Conservation (phyloP, 2,888 invertebrate genomes). For the Aquatica leii region DNA sequence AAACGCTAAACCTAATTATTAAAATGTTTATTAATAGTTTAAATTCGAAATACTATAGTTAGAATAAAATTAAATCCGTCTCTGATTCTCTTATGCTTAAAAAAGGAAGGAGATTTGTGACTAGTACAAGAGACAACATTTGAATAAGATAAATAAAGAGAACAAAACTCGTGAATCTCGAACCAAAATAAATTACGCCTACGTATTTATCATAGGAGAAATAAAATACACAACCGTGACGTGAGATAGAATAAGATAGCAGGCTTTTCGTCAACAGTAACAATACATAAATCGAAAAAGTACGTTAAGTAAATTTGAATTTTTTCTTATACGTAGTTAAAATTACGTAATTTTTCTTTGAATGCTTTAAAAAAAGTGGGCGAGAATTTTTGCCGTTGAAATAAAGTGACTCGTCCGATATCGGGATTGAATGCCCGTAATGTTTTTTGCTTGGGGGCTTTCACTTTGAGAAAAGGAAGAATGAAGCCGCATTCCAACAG, state of each 20-base stretch:
- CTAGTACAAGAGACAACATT: constrained; percentile 13
- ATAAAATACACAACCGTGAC: no score
- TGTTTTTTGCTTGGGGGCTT: constrained; percentile 50
- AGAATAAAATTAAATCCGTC: constrained; percentile 16
- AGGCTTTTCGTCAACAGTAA: not conserved
- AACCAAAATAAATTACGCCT: constrained; percentile 17
- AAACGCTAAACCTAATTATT: no score
- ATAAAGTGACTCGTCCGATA: constrained; percentile 36
- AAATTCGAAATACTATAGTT: no score
- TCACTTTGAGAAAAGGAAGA: constrained; percentile 56
- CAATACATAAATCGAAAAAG: not conserved
- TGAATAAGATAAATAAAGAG: constrained; percentile 22
- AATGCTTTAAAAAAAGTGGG: constrained; percentile 3
- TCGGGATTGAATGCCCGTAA: constrained; percentile 44
- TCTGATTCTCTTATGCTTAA: constrained; percentile 31
- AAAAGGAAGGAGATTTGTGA: constrained; percentile 27
- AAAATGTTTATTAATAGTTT: no score
- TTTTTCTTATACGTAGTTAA: constrained; percentile 3
- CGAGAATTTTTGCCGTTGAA: constrained; percentile 12
- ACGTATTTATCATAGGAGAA: no score
- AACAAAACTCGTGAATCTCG: constrained; percentile 6
- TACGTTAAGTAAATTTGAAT: not conserved
- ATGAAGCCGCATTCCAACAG: constrained; percentile 59
- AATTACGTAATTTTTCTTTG: constrained; percentile 2
- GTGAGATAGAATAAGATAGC: no score